phyloP scores from a whole-genome alignment of 2,113 vertebrate species.

The Platichthys stellatus region DNA sequence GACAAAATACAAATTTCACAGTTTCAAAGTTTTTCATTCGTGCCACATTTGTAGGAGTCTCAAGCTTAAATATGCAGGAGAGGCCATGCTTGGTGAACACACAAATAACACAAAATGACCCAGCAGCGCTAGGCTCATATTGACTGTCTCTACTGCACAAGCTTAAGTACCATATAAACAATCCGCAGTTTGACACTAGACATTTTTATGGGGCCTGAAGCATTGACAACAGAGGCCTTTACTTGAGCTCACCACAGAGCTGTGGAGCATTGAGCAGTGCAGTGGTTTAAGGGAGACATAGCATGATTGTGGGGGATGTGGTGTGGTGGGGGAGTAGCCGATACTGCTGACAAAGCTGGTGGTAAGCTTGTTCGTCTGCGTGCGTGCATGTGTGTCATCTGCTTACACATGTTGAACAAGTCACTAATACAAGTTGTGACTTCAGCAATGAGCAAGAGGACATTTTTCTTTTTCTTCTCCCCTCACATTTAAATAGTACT shows the following conservation, averaged over 20 bases:
- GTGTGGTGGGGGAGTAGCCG: slow-evolving; percentile 35
- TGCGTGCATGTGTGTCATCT: slow-evolving; percentile 18
- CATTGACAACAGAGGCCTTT: slow-evolving; percentile 62
- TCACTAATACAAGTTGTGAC: slow-evolving; percentile 38
- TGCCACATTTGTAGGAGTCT: slow-evolving; percentile 16
- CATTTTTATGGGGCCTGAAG: slow-evolving; percentile 48
- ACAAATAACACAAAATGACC: slow-evolving; percentile 22
- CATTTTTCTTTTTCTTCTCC: slow-evolving; percentile 19
- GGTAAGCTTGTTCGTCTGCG: slow-evolving; percentile 52
- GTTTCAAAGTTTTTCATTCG: neutral
- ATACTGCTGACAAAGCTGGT: slow-evolving; percentile 71
- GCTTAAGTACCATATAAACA: slow-evolving; percentile 45
- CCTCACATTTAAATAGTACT: slow-evolving; percentile 35
- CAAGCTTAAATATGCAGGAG: neutral
- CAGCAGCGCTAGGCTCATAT: neutral
- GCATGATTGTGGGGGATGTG: slow-evolving; percentile 36
- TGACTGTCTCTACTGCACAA: slow-evolving; percentile 25
- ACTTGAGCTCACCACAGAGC: slow-evolving; percentile 50
- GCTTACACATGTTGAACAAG: slow-evolving; percentile 27
- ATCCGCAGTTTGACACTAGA: slow-evolving; percentile 36
- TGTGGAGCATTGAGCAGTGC: slow-evolving; percentile 50
- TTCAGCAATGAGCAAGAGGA: slow-evolving; percentile 17
- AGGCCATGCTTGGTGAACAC: slow-evolving; percentile 16
- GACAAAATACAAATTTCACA: slow-evolving; percentile 19
- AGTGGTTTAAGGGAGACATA: slow-evolving; percentile 64